A percentile compares a stretch with the other conserved stretches of the same genome.
phyloP scores from a whole-genome alignment of 92 coral and sea anemone species.

The Galaxea fascicularis region DNA sequence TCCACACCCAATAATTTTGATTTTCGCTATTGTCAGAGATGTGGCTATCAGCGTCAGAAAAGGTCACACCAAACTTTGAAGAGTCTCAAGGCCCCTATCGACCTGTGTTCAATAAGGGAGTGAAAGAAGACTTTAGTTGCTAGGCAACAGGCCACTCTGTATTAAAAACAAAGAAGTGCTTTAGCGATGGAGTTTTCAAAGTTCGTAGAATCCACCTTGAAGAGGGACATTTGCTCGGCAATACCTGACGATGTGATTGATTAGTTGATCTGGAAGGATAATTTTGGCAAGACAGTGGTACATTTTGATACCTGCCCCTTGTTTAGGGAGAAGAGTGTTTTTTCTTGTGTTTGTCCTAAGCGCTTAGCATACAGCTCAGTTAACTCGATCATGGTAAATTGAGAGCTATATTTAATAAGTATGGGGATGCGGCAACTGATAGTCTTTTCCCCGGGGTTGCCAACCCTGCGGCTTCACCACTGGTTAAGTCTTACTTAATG shows the following conservation, averaged over 20 bases:
- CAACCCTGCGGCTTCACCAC: conserved; percentile 23
- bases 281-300: conserved; percentile 40
- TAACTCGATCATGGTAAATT: conserved; percentile 15
- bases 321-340: conserved; percentile 19
- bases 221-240: conserved; percentile 3
- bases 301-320: conserved; percentile 28
- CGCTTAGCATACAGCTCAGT: conserved; percentile 30
- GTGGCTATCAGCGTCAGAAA: conserved; percentile 30
- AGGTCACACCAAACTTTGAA: conserved; percentile 1
- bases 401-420: conserved; percentile 21
- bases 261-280: conserved; percentile 22
- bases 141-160: not conserved
- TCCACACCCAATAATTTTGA: conserved; percentile 38
- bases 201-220: not conserved
- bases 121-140: conserved; percentile 11
- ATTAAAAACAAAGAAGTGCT: conserved; percentile 8
- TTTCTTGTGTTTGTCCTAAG: conserved; percentile 9
- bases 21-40: conserved; percentile 43
- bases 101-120: conserved; percentile 2
- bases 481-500: conserved; percentile 22
- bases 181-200: not conserved
- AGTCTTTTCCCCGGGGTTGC: conserved; percentile 27
- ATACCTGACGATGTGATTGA: not conserved
- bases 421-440: conserved; percentile 14
- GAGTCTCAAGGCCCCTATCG: conserved; percentile 17